Conservation (phyloP, 2,888 invertebrate species). For the Dexiosoma caninum region DNA sequence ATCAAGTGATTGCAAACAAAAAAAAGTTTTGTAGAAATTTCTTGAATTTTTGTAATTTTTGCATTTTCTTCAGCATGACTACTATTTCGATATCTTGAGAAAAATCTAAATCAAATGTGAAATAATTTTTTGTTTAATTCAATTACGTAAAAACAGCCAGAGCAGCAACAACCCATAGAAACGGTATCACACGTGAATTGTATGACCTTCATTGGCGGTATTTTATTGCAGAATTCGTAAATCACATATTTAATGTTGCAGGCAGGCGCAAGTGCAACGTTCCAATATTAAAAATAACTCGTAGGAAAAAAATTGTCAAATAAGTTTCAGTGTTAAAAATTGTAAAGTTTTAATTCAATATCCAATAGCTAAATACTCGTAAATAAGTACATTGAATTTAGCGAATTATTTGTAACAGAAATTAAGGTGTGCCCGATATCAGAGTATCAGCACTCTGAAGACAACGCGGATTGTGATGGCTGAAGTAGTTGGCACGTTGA, state of each 20-base stretch:
- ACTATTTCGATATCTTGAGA: slow-evolving; percentile 50
- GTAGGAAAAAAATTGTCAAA: slow-evolving; percentile 23
- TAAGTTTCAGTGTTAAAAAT: not conserved
- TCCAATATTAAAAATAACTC: not conserved
- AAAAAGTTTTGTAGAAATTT: slow-evolving; percentile 18
- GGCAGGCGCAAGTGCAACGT: slow-evolving; percentile 24
- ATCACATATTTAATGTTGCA: slow-evolving; percentile 41
- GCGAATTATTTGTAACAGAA: slow-evolving; percentile 31
- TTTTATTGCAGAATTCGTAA: slow-evolving; percentile 56
- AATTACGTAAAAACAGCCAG: slow-evolving; percentile 33
- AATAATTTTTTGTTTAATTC: slow-evolving; percentile 21
- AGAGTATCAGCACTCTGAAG: not conserved
- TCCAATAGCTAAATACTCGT: not conserved
- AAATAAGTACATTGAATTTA: slow-evolving; percentile 20
- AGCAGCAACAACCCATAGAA: slow-evolving; percentile 15
- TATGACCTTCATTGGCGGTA: slow-evolving; percentile 56
- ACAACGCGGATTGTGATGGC: not conserved
- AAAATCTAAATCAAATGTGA: slow-evolving; percentile 51
- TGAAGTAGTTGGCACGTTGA: too few relatives aligned
- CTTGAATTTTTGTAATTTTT: slow-evolving; percentile 11
- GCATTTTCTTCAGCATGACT: slow-evolving; percentile 16
- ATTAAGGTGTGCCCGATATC: slow-evolving; percentile 38
- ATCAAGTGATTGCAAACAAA: not conserved
- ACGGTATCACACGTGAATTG: slow-evolving; percentile 61
- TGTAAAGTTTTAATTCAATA: not conserved